Evolutionary conservation across 2,888 invertebrate species (phyloP).

Genomic region (Pocota personata): DNA sequence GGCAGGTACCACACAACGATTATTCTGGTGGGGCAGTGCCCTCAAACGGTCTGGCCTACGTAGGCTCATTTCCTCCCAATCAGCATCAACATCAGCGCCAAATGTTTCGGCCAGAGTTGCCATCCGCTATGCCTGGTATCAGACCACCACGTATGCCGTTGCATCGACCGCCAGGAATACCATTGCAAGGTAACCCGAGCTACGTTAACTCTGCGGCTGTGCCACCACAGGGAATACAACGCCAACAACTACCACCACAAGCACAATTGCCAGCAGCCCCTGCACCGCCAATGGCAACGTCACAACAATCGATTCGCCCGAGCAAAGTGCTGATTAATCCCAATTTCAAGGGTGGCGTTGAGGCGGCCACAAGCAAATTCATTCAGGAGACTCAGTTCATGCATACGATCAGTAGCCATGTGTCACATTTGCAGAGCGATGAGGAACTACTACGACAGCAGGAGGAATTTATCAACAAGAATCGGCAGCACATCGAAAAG

Average conservation of each 20-base stretch:
- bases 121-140: slow-evolving; percentile 75
- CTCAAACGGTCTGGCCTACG: slow-evolving; percentile 70
- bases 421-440: slow-evolving; percentile 79
- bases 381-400: slow-evolving; percentile 83
- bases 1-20: slow-evolving; percentile 76
- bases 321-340: slow-evolving; percentile 82
- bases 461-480: slow-evolving; percentile 83
- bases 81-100: slow-evolving; percentile 75
- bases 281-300: slow-evolving; percentile 60
- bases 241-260: slow-evolving; percentile 65
- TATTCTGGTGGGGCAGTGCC: slow-evolving; percentile 73
- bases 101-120: slow-evolving; percentile 76
- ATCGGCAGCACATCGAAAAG: slow-evolving; percentile 82
- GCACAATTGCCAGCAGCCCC: slow-evolving; percentile 61
- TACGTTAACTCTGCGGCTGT: slow-evolving; percentile 77
- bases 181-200: slow-evolving; percentile 73
- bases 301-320: slow-evolving; percentile 74
- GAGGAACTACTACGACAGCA: slow-evolving; percentile 82
- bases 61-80: slow-evolving; percentile 75
- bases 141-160: slow-evolving; percentile 83
- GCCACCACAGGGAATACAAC: slow-evolving; percentile 75
- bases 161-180: slow-evolving; percentile 83
- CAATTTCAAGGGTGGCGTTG: slow-evolving; percentile 83
- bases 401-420: slow-evolving; percentile 79
- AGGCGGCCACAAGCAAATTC: slow-evolving; percentile 82